Evolutionary conservation across 2,888 invertebrate genomes (phyloP).

Genomic region (Hemaris fuciformis): DNA sequence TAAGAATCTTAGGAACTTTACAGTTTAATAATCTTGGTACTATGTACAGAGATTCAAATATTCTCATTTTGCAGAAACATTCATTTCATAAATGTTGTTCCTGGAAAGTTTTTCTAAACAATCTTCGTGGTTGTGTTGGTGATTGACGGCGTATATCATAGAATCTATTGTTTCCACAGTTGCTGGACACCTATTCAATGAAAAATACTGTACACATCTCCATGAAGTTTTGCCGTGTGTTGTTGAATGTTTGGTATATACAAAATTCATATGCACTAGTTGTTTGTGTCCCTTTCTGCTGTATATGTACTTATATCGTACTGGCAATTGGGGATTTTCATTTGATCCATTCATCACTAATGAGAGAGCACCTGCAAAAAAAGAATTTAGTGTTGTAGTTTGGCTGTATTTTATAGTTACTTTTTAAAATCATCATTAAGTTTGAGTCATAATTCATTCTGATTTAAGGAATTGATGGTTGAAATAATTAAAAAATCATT

Average conservation of each 20-base stretch:
- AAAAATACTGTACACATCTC: constrained; percentile 78
- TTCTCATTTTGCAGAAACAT: constrained; percentile 57
- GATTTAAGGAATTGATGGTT: constrained; percentile 10
- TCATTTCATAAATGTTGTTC: constrained; percentile 78
- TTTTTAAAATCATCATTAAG: not conserved
- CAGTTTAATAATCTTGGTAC: constrained; percentile 39
- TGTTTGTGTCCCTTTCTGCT: constrained; percentile 80
- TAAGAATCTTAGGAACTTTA: constrained; percentile 65
- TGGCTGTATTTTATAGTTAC: not conserved
- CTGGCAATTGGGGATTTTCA: constrained; percentile 63
- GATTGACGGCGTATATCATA: constrained; percentile 75
- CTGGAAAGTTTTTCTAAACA: constrained; percentile 70
- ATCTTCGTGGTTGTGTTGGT: constrained; percentile 77
- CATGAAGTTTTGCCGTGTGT: constrained; percentile 78
- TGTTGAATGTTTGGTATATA: constrained; percentile 78
- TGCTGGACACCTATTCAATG: constrained; percentile 76
- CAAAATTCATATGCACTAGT: constrained; percentile 77
- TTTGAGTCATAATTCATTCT: not conserved
- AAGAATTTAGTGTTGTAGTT: not conserved
- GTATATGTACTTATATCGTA: constrained; percentile 75
- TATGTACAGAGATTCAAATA: constrained; percentile 33
- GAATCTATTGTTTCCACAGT: constrained; percentile 76
- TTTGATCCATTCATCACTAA: constrained; percentile 67
- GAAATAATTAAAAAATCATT: constrained; percentile 9
- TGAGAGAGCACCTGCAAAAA: constrained; percentile 72